Percentiles rank a stretch among this genome's conserved stretches.
Evolutionary conservation across 2,113 vertebrate genomes (phyloP).

Genomic region (Festucalex cinctus): DNA sequence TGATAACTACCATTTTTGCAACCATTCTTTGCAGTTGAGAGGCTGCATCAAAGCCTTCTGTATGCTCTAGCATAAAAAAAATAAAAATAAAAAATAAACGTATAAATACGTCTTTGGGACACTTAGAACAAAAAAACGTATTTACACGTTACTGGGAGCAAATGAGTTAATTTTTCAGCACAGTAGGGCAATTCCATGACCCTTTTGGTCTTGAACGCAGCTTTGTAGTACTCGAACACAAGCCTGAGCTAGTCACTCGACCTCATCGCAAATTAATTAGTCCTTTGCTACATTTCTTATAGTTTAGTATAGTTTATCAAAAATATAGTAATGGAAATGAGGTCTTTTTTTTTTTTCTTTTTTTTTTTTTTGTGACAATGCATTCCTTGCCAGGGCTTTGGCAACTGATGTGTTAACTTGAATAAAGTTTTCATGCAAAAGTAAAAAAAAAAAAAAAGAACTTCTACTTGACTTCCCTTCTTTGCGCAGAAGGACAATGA

Average conservation of each 20-base stretch:
- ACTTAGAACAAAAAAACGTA: no score
- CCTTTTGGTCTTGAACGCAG: neutral
- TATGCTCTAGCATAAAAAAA: no score
- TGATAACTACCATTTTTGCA: no score
- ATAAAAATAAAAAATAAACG: no score
- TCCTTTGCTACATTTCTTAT: neutral
- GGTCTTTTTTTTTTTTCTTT: no score
- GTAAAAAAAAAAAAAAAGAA: neutral
- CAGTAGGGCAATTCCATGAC: neutral
- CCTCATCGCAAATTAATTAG: neutral
- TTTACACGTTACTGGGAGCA: no score
- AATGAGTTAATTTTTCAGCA: no score
- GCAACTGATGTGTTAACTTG: neutral
- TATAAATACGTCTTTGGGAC: no score
- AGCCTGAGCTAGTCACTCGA: neutral
- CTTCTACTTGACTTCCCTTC: neutral
- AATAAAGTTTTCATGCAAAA: neutral
- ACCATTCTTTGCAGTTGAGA: no score
- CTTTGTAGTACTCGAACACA: neutral
- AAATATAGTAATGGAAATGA: neutral
- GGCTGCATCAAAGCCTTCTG: no score
- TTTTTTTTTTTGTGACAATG: neutral
- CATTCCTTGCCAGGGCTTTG: neutral
- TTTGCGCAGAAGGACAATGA: conserved; percentile 45
- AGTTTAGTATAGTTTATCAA: no score